Conservation (phyloP, 1,140 invertebrate genomes). For the Papilio polyxenes region DNA sequence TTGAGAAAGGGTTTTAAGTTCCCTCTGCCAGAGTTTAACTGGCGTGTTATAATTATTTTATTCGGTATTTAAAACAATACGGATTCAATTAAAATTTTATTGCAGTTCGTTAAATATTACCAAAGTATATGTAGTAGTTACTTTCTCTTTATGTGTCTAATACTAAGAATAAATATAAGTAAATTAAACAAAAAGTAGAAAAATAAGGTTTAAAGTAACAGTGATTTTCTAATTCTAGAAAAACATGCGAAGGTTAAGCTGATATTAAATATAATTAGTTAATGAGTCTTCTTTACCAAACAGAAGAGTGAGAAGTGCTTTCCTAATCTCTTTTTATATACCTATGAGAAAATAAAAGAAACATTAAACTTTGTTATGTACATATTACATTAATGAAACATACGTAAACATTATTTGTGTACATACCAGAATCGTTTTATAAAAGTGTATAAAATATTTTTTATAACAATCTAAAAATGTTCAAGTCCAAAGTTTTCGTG, state of each 20-base stretch:
- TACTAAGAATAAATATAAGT: background rate
- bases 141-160: no score
- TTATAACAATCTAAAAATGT: background rate
- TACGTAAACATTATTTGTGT: no score
- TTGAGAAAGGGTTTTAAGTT: conserved; percentile 18
- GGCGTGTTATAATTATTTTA: conserved; percentile 1
- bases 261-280: background rate
- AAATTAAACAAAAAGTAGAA: background rate
- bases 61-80: conserved; percentile 4
- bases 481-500: background rate
- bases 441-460: background rate
- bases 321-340: background rate
- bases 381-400: background rate
- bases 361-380: background rate
- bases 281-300: background rate
- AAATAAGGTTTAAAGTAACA: background rate
- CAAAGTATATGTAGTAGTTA: background rate
- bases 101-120: background rate
- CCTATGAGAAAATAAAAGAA: background rate
- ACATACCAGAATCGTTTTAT: no score
- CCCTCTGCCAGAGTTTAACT: background rate
- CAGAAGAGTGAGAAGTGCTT: conserved; percentile 8
- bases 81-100: background rate
- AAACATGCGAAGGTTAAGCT: background rate
- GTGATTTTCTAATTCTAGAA: background rate